A percentile compares a stretch with the other conserved stretches of the same genome.
Conservation (phyloP, 2,797 vertebrate genomes). For the Poecilia velifera region DNA sequence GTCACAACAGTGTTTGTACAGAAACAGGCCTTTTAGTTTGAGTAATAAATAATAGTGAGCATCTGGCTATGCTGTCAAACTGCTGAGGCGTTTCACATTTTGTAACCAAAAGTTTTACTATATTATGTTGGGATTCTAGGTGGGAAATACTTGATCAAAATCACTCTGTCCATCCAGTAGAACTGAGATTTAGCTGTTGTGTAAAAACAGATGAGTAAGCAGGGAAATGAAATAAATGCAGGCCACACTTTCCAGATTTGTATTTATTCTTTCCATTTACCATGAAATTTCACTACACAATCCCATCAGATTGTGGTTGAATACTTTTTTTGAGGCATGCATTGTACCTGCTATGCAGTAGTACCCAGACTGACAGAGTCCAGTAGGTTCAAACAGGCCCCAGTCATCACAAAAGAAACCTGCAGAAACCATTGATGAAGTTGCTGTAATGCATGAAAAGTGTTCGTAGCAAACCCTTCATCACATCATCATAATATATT, state of each 20-base stretch:
- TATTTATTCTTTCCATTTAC: background rate
- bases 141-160: background rate
- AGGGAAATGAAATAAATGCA: background rate
- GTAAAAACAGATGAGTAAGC: background rate
- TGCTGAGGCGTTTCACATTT: background rate
- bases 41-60: background rate
- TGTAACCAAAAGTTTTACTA: background rate
- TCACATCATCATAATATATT: slow-evolving; percentile 12
- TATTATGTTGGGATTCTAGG: background rate
- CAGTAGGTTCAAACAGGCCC: slow-evolving; percentile 85
- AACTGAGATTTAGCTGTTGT: background rate
- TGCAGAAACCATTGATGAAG: slow-evolving; percentile 56
- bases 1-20: background rate
- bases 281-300: background rate
- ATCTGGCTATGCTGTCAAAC: background rate
- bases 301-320: background rate
- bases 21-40: background rate
- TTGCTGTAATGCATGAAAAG: background rate
- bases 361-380: slow-evolving; percentile 85
- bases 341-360: slow-evolving; percentile 86
- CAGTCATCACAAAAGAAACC: slow-evolving; percentile 88
- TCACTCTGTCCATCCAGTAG: background rate
- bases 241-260: background rate
- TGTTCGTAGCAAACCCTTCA: slow-evolving; percentile 11
- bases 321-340: background rate